Percentiles rank a stretch among this genome's conserved stretches.
Conservation (phyloP, 2,113 vertebrate species). For the Saguinus imperator region DNA sequence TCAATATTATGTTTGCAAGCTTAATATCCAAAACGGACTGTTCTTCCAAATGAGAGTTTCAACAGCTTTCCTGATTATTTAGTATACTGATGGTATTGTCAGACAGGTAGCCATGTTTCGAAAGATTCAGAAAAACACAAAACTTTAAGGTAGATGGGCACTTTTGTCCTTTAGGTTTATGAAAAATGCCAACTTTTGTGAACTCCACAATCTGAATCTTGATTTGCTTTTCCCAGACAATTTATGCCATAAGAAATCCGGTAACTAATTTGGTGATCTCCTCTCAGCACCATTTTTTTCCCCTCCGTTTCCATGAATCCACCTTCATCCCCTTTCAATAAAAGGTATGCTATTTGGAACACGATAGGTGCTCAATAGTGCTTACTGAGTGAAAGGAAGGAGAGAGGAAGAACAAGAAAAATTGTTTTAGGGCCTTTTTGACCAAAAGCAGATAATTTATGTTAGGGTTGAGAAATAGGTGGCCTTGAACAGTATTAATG, state of each 20-base stretch:
- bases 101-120: not conserved
- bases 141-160: not conserved
- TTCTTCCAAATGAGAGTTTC: not conserved
- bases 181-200: not conserved
- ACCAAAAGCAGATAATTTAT: not conserved
- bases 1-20: not conserved
- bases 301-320: not conserved
- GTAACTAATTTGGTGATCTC: not conserved
- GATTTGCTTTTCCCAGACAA: not conserved
- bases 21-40: not conserved
- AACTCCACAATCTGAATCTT: not conserved
- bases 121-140: not conserved
- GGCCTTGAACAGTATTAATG: not conserved
- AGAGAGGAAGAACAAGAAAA: not conserved
- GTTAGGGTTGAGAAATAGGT: not conserved
- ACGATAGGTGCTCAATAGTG: not conserved
- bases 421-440: not conserved
- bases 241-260: not conserved
- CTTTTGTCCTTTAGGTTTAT: not conserved
- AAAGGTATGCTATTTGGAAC: not conserved
- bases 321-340: not conserved
- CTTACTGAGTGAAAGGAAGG: not conserved
- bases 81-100: not conserved
- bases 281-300: not conserved
- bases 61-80: not conserved